A percentile compares a stretch with the other conserved stretches of the same genome.
Evolutionary conservation across 2,888 invertebrate genomes (phyloP).

Genomic region (Cephonodes hylas): DNA sequence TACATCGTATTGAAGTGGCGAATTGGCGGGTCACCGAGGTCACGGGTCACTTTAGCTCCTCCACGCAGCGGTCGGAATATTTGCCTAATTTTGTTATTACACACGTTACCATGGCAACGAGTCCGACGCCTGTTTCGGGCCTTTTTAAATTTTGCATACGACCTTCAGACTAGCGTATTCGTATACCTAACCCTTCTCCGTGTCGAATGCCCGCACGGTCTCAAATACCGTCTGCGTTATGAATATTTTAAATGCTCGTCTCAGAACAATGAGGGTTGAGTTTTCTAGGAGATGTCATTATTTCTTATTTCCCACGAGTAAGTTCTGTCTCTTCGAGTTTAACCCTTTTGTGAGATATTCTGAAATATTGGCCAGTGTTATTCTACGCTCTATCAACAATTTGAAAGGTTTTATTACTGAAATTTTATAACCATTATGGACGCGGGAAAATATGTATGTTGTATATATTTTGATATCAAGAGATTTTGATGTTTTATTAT

Average conservation of each 20-base stretch:
- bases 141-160: slow-evolving; percentile 24
- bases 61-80: slow-evolving; percentile 32
- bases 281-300: slow-evolving; percentile 26
- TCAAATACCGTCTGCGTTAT: slow-evolving; percentile 15
- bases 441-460: too few species aligned
- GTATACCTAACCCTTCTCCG: slow-evolving; percentile 12
- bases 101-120: slow-evolving; percentile 50
- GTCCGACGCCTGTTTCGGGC: slow-evolving; percentile 8
- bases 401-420: too few species aligned
- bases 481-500: too few species aligned
- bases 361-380: too few species aligned
- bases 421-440: too few species aligned
- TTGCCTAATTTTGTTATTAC: slow-evolving; percentile 72
- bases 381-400: too few species aligned
- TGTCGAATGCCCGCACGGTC: slow-evolving; percentile 10
- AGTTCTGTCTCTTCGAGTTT: background rate
- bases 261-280: slow-evolving; percentile 22
- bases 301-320: slow-evolving; percentile 28
- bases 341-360: background rate
- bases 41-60: slow-evolving; percentile 28
- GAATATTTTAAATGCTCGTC: slow-evolving; percentile 30
- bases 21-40: slow-evolving; percentile 23
- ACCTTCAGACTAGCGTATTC: slow-evolving; percentile 16
- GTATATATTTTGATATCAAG: too few species aligned
- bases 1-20: too few species aligned